Evolutionary conservation across 2,797 vertebrate species (phyloP).

Genomic region (Anguilla anguilla): DNA sequence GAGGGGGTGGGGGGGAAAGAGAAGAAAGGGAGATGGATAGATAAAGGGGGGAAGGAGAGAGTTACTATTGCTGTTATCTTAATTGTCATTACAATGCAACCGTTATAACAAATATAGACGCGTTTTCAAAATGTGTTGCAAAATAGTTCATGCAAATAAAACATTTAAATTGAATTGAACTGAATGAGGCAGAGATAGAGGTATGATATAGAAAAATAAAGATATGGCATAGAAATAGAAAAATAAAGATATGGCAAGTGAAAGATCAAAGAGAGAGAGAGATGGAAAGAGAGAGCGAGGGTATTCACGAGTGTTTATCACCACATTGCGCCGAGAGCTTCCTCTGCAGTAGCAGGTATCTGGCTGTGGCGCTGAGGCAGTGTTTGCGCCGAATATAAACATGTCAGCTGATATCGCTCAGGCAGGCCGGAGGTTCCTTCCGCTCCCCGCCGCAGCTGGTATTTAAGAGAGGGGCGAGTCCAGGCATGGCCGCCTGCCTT

Average conservation of each 20-base stretch:
- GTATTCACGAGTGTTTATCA: not conserved
- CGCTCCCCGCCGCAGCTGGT: slow-evolving; percentile 11
- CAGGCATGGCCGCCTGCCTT: slow-evolving; percentile 6
- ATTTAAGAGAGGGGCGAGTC: slow-evolving; percentile 28
- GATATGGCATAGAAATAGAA: not conserved
- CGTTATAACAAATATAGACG: no score
- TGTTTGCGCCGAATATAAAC: slow-evolving; percentile 4
- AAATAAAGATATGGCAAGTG: not conserved
- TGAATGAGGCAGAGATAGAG: not conserved
- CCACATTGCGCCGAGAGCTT: not conserved
- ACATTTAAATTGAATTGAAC: not conserved
- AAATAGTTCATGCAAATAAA: not conserved
- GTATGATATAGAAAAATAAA: not conserved
- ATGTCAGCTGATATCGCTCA: slow-evolving; percentile 12
- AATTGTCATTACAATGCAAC: no score
- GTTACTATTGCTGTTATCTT: no score
- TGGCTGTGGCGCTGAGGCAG: not conserved
- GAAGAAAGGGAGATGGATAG: not conserved
- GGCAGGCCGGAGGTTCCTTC: slow-evolving; percentile 16
- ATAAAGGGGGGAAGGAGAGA: not conserved
- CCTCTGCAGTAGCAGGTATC: not conserved
- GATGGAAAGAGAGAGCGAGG: not conserved
- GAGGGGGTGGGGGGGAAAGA: not conserved
- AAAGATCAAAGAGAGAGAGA: not conserved
- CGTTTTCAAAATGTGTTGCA: not conserved